Base-by-base conservation (phyloP, 1,140 invertebrate species). In the Vanessa atalanta region DNA sequence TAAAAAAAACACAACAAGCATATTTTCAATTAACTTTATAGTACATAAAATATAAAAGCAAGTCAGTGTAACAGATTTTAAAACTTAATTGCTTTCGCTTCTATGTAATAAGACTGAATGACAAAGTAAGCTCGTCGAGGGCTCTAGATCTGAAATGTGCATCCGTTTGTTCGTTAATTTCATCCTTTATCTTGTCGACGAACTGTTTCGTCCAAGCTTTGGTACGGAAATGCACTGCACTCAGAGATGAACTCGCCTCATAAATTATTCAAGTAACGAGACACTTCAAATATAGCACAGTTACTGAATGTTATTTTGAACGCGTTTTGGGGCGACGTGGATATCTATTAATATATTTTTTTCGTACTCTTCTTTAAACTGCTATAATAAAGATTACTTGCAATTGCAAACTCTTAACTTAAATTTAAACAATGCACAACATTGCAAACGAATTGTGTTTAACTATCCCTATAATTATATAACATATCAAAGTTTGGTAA, bases 191-290 rank as follows among this genome's bases (percentile, higher is more conserved):
- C 80, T 85, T 82, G 81, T 85, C 82, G 80, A 81, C 79, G 75
- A 85, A 87, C 78, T 79, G 80, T 79, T 83, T 81, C 76, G 66
- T 75, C 72, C 77, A 73, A 81, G 83, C 82, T 85, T 83, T 81
- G 82, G 79, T 82, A 80, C 84, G 84, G 84, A 88, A 90, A 89
- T 88, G 85, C 83, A 86, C 80, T 85, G 83, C 82, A 84, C 83
- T 87, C 78, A 70, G 83, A 89, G 83, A 86, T 78, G 83, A 89
- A 83, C 81, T 82, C 68, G 65, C 84, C 87, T 90, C 88, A 92
- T 92, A 91, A 91, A 90, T 91, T 91, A 92, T 92, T 92, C 89
- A 92, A 86, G 81, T 83, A 83, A 84, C 73, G 84, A 89, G 88
- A 89, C 88, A 89, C 84, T 91, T 90, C 87, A 90, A 88, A 90